Percentiles rank a stretch among this genome's conserved stretches.
These are phyloP conservation scores for Polydrusus pterygomalis DNA, from an alignment of 2,888 invertebrate species.

Conservation along the genomic window DNA sequence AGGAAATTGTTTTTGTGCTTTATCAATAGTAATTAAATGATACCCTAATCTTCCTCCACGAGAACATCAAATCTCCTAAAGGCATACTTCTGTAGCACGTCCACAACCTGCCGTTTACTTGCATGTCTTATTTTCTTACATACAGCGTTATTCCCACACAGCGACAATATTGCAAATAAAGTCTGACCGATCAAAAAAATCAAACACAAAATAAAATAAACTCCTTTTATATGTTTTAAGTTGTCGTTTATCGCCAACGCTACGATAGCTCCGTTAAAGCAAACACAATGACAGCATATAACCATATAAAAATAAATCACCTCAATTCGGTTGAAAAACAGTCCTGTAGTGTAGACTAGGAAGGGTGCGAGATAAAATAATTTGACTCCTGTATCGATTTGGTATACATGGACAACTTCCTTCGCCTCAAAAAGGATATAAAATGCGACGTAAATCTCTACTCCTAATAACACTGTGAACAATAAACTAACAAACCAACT, in stretches of 20 bases:
- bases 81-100: constrained; percentile 44
- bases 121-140: constrained; percentile 1
- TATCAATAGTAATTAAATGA: too few species aligned
- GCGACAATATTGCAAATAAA: constrained; percentile 22
- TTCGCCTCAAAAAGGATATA: neutral
- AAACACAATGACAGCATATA: constrained; percentile 52
- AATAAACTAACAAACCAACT: constrained; percentile 26
- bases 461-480: constrained; percentile 19
- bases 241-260: constrained; percentile 6
- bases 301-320: constrained; percentile 59
- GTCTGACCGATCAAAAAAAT: constrained; percentile 14
- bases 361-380: constrained; percentile 58
- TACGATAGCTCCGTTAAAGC: constrained; percentile 40
- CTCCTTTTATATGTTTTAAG: constrained; percentile 6
- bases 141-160: neutral
- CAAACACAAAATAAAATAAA: constrained; percentile 7
- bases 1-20: too few species aligned
- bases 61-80: constrained; percentile 47
- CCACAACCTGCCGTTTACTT: neutral
- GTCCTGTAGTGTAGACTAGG: constrained; percentile 60
- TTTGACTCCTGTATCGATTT: constrained; percentile 52
- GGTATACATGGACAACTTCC: neutral
- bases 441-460: constrained; percentile 30
- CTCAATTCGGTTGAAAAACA: constrained; percentile 57
- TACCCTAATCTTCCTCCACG: constrained; percentile 19